Evolutionary conservation across 2,797 vertebrate genomes (phyloP).

Genomic region (Hipposideros larvatus): DNA sequence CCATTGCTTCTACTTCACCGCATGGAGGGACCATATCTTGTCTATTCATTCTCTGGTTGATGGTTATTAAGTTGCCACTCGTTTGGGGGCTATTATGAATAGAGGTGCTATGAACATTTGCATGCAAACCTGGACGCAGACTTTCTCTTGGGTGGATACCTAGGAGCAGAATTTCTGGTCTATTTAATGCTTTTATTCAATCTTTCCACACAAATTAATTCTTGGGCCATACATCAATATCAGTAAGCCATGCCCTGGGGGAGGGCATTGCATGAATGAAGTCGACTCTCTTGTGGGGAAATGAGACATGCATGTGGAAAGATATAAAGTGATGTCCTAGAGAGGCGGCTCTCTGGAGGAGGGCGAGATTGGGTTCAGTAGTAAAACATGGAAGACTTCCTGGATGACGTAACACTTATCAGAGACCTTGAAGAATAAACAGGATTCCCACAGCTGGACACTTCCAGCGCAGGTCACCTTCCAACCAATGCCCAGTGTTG

Average conservation of each 20-base stretch:
- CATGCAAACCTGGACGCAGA: not conserved
- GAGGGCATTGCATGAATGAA: not conserved
- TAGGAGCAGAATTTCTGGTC: not conserved
- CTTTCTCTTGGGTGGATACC: not conserved
- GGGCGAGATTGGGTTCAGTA: not conserved
- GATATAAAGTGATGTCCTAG: not conserved
- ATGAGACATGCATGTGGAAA: not conserved
- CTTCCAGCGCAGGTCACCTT: not conserved
- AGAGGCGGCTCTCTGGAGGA: not conserved
- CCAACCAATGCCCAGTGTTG: not conserved
- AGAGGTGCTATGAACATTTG: not conserved
- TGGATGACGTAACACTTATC: not conserved
- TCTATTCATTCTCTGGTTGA: not conserved
- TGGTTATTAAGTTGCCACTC: not conserved
- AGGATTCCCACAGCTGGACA: not conserved
- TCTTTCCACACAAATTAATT: not conserved
- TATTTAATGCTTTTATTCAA: not conserved
- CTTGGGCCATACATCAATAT: not conserved
- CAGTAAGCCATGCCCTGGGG: not conserved
- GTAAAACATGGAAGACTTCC: not conserved
- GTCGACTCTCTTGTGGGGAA: not conserved
- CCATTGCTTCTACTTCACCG: not conserved
- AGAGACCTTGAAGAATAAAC: not conserved
- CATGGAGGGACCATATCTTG: not conserved
- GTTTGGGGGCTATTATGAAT: not conserved